Evolutionary conservation across 1,140 invertebrate species (phyloP).

Genomic region (Scaptomyza montana): DNA sequence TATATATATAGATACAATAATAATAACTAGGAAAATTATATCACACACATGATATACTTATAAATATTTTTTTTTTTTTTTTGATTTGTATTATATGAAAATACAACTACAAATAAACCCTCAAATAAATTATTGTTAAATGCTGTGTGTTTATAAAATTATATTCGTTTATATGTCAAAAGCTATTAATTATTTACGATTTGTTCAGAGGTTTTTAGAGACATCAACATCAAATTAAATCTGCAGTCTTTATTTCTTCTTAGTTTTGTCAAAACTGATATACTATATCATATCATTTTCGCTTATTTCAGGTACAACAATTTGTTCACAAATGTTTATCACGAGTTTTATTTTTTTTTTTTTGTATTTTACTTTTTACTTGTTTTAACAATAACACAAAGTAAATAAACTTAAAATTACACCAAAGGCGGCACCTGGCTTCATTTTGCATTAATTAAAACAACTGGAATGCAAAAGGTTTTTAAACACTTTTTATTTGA

Average conservation of each 20-base stretch:
- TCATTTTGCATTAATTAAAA: conserved; percentile 77
- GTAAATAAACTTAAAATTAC: conserved; percentile 65
- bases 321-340: conserved; percentile 47
- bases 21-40: conserved; percentile 12
- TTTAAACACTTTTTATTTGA: conserved; percentile 69
- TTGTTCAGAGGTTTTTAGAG: conserved; percentile 33
- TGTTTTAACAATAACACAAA: conserved; percentile 56
- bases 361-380: conserved; percentile 31
- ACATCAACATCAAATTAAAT: conserved; percentile 70
- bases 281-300: conserved; percentile 34
- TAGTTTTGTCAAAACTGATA: conserved; percentile 64
- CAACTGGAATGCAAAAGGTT: conserved; percentile 80
- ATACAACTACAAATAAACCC: conserved; percentile 62
- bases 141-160: conserved; percentile 15
- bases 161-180: conserved; percentile 28
- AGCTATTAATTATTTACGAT: conserved; percentile 44
- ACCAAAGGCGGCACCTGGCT: conserved; percentile 74
- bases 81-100: conserved; percentile 36
- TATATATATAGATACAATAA: conserved; percentile 1
- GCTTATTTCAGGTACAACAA: conserved; percentile 47
- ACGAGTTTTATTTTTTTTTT: conserved; percentile 27
- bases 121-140: conserved; percentile 56
- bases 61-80: conserved; percentile 33
- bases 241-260: conserved; percentile 80
- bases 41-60: conserved; percentile 40